Base-by-base conservation (phyloP, 2,888 invertebrate species). In the Rhodophaea formosa region DNA sequence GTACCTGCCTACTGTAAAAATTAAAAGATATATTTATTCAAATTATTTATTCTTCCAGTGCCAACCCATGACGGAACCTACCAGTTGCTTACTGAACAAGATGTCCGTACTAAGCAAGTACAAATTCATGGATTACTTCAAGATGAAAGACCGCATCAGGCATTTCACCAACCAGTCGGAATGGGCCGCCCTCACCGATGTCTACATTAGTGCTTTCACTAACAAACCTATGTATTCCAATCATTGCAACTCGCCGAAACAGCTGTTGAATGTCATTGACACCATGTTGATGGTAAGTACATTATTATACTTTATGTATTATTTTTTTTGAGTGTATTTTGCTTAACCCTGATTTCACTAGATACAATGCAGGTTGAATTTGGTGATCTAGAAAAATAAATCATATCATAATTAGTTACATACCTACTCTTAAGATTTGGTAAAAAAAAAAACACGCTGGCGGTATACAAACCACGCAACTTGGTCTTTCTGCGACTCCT, bases 81-180 rank as follows among this genome's bases (percentile, higher is more conserved):
- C 86, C 0, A 71, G 66, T 0, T 91, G 91, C 47, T 14, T 90
- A 0, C 59, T 91, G 58, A 62, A 62, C 1, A 85, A 85, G 62
- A 88, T 90, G 87, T 82, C 75, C 0, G 69, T 83, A 0, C 64
- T 89, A 1, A 89, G 83, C 67, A 83, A 82, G 61, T 91, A 88
- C 64, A 76, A 75, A 0, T 90, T 89, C 68, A 71, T 89, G 69
- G 87, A 89, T 51, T 82, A 88, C 62, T 89, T 89, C 70, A 79
- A 74, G 59, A 86, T 87, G 85, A 87, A 86, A 64, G 77, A 85
- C 30, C 70, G 62, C 5, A 80, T 90, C 23, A 74, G 80, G 0
- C 59, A 68, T n/a, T 79, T 82, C 52, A 70, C 74, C 0, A 44
- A 64, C 0, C 60, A 76, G 17, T 58, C 56, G 0, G 75, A 74